Base-by-base conservation (phyloP, 2,113 vertebrate species). In the Sinosuthora webbiana region DNA sequence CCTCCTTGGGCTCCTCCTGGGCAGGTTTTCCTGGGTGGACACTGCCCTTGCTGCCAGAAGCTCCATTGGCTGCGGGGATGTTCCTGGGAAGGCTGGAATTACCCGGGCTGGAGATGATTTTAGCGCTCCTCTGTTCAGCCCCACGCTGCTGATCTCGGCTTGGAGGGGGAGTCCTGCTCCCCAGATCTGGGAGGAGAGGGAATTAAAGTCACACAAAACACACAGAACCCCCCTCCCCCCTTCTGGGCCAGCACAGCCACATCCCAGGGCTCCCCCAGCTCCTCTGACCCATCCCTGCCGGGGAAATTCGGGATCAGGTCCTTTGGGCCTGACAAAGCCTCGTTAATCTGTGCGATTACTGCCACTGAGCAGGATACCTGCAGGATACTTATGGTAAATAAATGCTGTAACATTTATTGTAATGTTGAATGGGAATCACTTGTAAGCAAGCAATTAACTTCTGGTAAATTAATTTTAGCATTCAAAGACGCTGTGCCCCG, bases 171-270 rank as follows among this genome's bases (percentile, higher is more conserved):
- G 59, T 19, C n/a, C 87, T 50, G 24, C 77, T 96, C 50, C 96
- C 95, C 77, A 93, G 1, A 95, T 90, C 98, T 98, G 87, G 64
- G 91, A n/a, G 97, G 31, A 97, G 18, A 95, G 60, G 67, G 59
- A 87, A 17, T 4, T 0, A 42, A 27, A 64, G n/a, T 91, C 92
- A 73, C 0, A 3, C 16, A 6, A 0, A 11, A 55, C 74, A 7
- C 10, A 1, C 13, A 14, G 6, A 41, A 11, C 28, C 33, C 1
- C 1, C 60, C 30, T 21, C 45, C 2, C 0, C 6, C 41, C 44
- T 11, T 8, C 13, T 5, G 8, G 53, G 17, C 45, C 45, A 14
- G 39, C 1, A 23, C 52, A 15, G 35, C 44, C 15, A 53, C 28
- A 3, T 4, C 67, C 24, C 53, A 15, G 35, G 27, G 19, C 7